Conservation (phyloP, 2,888 invertebrate genomes). For the Cistogaster globosa region DNA sequence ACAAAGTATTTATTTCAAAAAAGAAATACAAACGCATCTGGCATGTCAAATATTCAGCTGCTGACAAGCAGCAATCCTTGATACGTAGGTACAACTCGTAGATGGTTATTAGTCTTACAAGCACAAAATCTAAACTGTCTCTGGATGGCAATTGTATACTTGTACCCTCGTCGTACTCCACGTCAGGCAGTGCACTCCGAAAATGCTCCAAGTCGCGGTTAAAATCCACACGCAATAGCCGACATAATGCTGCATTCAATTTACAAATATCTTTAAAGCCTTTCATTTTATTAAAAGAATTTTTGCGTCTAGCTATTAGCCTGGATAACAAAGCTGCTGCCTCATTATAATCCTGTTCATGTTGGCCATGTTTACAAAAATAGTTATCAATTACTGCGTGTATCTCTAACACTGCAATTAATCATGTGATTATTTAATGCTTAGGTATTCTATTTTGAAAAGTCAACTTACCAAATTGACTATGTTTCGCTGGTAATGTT, state of each 20-base stretch:
- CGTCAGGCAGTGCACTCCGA: conserved; percentile 77
- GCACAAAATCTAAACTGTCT: conserved; percentile 77
- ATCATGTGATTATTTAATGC: background rate
- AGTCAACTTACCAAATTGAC: conserved; percentile 75
- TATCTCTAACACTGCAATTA: conserved; percentile 75
- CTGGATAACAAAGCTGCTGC: conserved; percentile 80
- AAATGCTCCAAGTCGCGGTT: conserved; percentile 77
- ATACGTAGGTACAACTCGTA: conserved; percentile 78
- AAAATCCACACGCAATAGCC: conserved; percentile 78
- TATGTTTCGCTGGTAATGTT: conserved; percentile 74
- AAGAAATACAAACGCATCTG: conserved; percentile 78
- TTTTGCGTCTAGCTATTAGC: conserved; percentile 80
- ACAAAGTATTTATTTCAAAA: conserved; percentile 78
- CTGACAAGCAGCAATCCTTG: conserved; percentile 76
- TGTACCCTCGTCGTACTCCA: conserved; percentile 70
- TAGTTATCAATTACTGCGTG: conserved; percentile 73
- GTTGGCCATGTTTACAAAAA: conserved; percentile 49
- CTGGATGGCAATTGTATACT: conserved; percentile 77
- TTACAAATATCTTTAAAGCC: conserved; percentile 80
- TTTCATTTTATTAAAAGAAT: conserved; percentile 79
- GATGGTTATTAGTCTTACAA: conserved; percentile 76
- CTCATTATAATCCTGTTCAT: conserved; percentile 75
- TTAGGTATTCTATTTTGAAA: background rate
- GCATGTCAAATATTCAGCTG: conserved; percentile 77
- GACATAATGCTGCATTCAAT: conserved; percentile 79